These are phyloP conservation scores for Cydia pomonella DNA, from an alignment of 1,140 invertebrate genomes.

Conservation along the genomic window DNA sequence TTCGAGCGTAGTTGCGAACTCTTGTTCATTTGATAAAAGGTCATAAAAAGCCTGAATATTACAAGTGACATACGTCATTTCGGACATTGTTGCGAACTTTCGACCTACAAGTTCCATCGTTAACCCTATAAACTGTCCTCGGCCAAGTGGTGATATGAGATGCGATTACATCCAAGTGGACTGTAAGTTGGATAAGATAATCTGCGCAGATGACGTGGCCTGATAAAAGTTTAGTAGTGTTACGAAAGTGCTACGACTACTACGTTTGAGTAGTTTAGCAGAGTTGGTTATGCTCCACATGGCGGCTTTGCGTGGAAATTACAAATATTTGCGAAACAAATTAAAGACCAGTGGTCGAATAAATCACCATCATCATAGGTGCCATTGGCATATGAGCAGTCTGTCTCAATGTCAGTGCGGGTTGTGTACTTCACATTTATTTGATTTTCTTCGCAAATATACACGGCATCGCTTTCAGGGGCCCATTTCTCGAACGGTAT, in stretches of 20 bases:
- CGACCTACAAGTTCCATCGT: constrained; percentile 51
- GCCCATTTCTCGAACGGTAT: no score
- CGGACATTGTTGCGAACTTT: constrained; percentile 37
- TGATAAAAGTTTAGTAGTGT: background rate
- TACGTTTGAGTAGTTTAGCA: background rate
- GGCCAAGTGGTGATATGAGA: constrained; percentile 34
- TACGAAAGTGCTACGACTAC: background rate
- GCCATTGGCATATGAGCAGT: no score
- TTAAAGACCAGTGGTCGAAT: no score
- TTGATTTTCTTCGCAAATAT: no score
- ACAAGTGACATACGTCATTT: background rate
- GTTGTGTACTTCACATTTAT: no score
- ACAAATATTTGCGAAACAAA: no score
- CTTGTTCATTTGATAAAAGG: background rate
- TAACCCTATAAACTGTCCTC: constrained; percentile 44
- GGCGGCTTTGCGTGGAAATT: no score
- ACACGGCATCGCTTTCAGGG: no score
- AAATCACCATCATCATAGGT: no score
- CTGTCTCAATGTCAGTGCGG: no score
- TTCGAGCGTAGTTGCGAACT: constrained; percentile 27
- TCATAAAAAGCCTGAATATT: background rate
- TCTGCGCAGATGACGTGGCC: constrained; percentile 3
- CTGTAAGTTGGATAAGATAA: constrained; percentile 32
- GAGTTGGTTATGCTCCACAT: no score
- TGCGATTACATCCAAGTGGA: constrained; percentile 31